Evolutionary conservation across 2,113 vertebrate species (phyloP).

Genomic region (Syngnathoides biaculeatus): DNA sequence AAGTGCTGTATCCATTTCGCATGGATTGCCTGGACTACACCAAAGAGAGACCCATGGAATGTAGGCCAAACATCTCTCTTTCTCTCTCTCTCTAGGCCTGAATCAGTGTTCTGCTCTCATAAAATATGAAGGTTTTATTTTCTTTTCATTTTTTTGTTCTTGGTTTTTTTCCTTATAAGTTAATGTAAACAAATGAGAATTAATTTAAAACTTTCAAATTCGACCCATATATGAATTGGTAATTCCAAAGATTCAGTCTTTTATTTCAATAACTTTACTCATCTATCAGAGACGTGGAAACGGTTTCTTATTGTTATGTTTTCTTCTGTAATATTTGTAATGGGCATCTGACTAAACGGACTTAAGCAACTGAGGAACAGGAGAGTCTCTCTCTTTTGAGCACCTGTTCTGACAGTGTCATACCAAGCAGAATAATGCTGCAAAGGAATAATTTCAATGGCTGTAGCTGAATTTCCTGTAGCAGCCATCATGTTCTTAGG

Average conservation of each 20-base stretch:
- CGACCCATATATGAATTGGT: not conserved
- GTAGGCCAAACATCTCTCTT: constrained; percentile 50
- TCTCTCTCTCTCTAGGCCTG: constrained; percentile 7
- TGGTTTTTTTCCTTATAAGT: not conserved
- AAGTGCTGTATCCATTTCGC: constrained; percentile 61
- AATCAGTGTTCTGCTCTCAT: not conserved
- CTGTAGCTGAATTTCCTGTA: not conserved
- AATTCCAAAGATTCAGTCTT: not conserved
- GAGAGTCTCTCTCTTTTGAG: not conserved
- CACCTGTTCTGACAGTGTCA: not conserved
- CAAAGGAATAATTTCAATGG: not conserved
- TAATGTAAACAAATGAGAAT: not conserved
- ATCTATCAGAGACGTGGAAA: not conserved
- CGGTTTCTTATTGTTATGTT: no score
- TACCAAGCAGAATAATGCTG: not conserved
- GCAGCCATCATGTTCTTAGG: no score
- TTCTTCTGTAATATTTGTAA: no score
- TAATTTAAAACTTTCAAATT: no score
- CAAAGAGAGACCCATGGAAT: constrained; percentile 61
- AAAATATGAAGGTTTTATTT: not conserved
- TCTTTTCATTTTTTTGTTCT: not conserved
- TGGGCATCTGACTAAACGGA: no score
- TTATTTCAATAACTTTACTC: not conserved
- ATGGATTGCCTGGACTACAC: constrained; percentile 60
- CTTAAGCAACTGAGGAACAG: no score